Conservation (phyloP, 2,888 invertebrate genomes). For the Orthonychiurus folsomi region DNA sequence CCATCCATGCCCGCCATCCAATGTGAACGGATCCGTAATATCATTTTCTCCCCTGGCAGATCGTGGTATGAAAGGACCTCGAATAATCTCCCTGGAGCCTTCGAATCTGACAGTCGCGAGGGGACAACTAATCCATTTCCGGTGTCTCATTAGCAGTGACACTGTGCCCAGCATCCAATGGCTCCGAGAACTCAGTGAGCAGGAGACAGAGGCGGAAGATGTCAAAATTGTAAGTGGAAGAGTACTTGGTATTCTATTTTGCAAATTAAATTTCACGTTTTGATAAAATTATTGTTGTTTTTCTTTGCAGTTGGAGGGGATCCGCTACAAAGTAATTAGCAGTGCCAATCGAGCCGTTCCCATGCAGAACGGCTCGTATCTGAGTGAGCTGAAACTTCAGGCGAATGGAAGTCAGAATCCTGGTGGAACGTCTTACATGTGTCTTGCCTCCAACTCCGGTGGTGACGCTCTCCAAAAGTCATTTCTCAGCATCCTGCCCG, state of each 20-base stretch:
- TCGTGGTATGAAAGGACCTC: conserved; percentile 18
- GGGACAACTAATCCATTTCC: conserved; percentile 24
- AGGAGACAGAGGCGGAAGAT: conserved; percentile 10
- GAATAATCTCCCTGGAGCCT: conserved; percentile 25
- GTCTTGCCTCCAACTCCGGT: conserved; percentile 17
- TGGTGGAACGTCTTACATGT: conserved; percentile 10
- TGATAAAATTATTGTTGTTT: no score
- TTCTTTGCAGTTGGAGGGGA: conserved; percentile 16
- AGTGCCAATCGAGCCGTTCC: conserved; percentile 5
- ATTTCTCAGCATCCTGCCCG: conserved; percentile 17
- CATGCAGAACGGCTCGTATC: conserved; percentile 21
- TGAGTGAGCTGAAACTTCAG: conserved; percentile 24
- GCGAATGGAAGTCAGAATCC: conserved; percentile 12
- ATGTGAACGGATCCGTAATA: no score
- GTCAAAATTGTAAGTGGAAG: no score
- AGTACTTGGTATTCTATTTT: no score
- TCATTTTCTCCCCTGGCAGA: conserved; percentile 20
- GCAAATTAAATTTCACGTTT: no score
- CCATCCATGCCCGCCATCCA: no score
- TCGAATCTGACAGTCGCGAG: conserved; percentile 23
- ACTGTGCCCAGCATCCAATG: conserved; percentile 22
- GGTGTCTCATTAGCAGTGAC: conserved; percentile 28
- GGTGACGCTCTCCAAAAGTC: conserved; percentile 21
- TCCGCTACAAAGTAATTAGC: conserved; percentile 15
- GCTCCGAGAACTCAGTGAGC: conserved; percentile 19